phyloP scores from a whole-genome alignment of 2,888 invertebrate genomes.

The Callosobruchus maculatus region DNA sequence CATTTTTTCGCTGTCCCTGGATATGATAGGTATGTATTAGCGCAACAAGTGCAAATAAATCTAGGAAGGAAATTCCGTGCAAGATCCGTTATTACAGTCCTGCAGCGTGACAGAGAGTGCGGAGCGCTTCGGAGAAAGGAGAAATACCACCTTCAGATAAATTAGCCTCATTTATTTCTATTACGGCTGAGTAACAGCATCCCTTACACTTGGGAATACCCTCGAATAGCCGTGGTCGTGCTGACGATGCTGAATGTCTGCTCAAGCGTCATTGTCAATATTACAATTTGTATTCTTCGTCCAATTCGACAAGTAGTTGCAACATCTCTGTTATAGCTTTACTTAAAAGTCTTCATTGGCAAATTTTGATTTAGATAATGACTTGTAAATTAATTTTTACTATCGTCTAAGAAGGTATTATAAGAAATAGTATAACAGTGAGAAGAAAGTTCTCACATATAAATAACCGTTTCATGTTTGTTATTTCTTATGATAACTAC shows the following conservation, averaged over 20 bases:
- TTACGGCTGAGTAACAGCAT: neutral
- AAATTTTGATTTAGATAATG: too few relatives aligned
- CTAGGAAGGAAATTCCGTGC: neutral
- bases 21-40: neutral
- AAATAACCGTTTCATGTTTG: too few relatives aligned
- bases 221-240: neutral
- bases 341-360: too few relatives aligned
- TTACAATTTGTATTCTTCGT: neutral
- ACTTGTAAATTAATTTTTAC: too few relatives aligned
- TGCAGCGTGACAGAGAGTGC: neutral
- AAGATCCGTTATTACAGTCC: neutral
- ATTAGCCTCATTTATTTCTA: neutral
- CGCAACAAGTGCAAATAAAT: neutral
- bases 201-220: neutral
- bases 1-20: too few relatives aligned
- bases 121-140: neutral
- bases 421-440: too few relatives aligned
- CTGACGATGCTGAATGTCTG: neutral
- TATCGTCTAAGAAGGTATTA: too few relatives aligned
- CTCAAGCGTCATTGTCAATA: neutral
- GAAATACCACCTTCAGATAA: neutral
- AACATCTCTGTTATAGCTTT: too few relatives aligned
- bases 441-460: too few relatives aligned
- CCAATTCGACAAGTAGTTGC: too few relatives aligned
- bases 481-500: too few relatives aligned